phyloP scores from a whole-genome alignment of 1,140 invertebrate genomes.

The Brachionus paranguensis region DNA sequence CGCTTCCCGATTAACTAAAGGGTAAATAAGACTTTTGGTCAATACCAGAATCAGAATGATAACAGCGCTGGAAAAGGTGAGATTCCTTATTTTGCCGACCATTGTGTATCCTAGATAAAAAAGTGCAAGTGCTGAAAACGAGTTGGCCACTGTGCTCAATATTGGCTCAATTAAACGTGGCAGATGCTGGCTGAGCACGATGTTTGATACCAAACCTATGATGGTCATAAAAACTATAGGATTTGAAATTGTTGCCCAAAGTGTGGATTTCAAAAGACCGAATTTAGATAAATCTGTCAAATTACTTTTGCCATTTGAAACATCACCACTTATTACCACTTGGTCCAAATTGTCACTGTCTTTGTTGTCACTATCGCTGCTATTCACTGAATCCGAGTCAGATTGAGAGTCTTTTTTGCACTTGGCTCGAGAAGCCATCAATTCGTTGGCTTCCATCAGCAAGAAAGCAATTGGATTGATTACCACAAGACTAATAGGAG shows the following conservation, averaged over 20 bases:
- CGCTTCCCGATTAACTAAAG: slow-evolving; percentile 76
- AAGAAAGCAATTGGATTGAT: slow-evolving; percentile 86
- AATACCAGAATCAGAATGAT: slow-evolving; percentile 77
- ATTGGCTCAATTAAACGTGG: slow-evolving; percentile 69
- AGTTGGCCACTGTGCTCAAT: slow-evolving; percentile 54
- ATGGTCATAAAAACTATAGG: slow-evolving; percentile 86
- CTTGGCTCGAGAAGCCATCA: slow-evolving; percentile 47
- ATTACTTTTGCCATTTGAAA: not conserved
- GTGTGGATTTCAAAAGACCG: not conserved
- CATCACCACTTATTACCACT: not conserved
- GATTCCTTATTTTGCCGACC: slow-evolving; percentile 77
- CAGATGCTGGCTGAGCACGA: slow-evolving; percentile 69
- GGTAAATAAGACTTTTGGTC: slow-evolving; percentile 78
- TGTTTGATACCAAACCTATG: slow-evolving; percentile 78
- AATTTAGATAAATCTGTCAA: not conserved
- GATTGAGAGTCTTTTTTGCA: slow-evolving; percentile 37
- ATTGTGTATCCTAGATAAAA: slow-evolving; percentile 83
- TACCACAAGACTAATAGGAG: slow-evolving; percentile 83
- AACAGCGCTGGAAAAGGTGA: slow-evolving; percentile 69
- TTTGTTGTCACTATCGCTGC: not conserved
- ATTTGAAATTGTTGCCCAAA: slow-evolving; percentile 58
- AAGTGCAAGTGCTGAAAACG: slow-evolving; percentile 81
- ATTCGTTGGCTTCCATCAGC: slow-evolving; percentile 77
- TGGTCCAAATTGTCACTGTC: not conserved
- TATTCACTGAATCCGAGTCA: not conserved